Evolutionary conservation across 2,888 invertebrate species (phyloP).

Genomic region (Nomada fucata): DNA sequence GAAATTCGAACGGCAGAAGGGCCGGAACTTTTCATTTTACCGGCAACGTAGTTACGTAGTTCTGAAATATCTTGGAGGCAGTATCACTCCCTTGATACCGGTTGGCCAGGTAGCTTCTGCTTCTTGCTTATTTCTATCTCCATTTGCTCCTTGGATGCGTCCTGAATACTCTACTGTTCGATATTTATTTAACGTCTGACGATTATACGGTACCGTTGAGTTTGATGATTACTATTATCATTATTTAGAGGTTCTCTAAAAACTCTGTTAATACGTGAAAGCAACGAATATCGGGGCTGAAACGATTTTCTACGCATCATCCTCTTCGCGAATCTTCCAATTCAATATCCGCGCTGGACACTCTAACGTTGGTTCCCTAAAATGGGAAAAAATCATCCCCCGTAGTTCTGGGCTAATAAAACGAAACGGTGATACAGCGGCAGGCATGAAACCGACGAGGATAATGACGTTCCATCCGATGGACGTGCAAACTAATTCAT

Average conservation of each 20-base stretch:
- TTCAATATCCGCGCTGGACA: not conserved
- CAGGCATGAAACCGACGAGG: slow-evolving; percentile 16
- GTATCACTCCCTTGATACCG: slow-evolving; percentile 56
- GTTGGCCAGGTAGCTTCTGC: slow-evolving; percentile 17
- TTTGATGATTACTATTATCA: too few relatives aligned
- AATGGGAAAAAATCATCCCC: not conserved
- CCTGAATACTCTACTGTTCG: slow-evolving; percentile 2
- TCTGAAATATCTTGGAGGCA: slow-evolving; percentile 50
- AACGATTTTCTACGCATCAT: too few relatives aligned
- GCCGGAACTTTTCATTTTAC: slow-evolving; percentile 53
- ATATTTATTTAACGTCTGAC: not conserved
- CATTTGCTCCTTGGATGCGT: not conserved
- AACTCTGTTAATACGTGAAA: too few relatives aligned
- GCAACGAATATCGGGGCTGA: too few relatives aligned
- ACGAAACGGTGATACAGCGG: not conserved
- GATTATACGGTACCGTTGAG: too few relatives aligned
- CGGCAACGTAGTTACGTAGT: slow-evolving; percentile 57
- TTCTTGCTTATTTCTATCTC: slow-evolving; percentile 3
- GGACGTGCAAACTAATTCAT: slow-evolving; percentile 49
- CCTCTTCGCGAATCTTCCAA: not conserved
- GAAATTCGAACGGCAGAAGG: slow-evolving; percentile 41
- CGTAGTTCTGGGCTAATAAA: slow-evolving; percentile 12
- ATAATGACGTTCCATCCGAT: slow-evolving; percentile 44
- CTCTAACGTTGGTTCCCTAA: not conserved
- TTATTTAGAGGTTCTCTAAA: too few relatives aligned